Conservation (phyloP, 2,888 invertebrate genomes). For the Tetragonula carbonaria region DNA sequence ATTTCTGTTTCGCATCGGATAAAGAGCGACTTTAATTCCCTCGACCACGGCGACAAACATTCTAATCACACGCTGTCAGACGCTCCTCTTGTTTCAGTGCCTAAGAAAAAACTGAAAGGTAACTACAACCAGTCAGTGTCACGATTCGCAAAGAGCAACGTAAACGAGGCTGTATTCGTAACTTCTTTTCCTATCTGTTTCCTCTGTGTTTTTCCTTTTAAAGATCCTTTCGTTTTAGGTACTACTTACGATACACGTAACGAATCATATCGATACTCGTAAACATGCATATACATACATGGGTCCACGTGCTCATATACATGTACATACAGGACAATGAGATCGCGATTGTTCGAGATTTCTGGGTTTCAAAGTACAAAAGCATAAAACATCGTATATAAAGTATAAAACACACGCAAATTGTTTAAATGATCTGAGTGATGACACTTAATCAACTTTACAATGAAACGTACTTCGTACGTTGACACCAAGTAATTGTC, state of each 20-base stretch:
- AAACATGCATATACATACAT: neutral
- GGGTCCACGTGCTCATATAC: neutral
- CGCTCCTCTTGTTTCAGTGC: conserved; percentile 91
- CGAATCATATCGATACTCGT: neutral
- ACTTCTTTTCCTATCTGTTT: conserved; percentile 57
- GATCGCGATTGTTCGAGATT: neutral
- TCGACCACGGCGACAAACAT: conserved; percentile 81
- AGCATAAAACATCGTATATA: neutral
- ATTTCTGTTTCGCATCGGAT: conserved; percentile 41
- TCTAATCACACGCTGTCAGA: conserved; percentile 84
- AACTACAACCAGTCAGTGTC: conserved; percentile 79
- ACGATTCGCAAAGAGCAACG: conserved; percentile 61
- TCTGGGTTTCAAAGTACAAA: rapidly evolving
- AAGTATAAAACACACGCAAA: too few species aligned
- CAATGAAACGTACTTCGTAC: too few species aligned
- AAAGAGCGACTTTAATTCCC: conserved; percentile 59
- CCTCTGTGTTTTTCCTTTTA: conserved; percentile 47
- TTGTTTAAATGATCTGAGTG: too few species aligned
- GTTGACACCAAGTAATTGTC: too few species aligned
- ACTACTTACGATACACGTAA: neutral
- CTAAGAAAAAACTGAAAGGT: conserved; percentile 91
- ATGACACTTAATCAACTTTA: too few species aligned
- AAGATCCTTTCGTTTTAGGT: conserved; percentile 29
- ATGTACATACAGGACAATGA: neutral
- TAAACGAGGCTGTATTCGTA: conserved; percentile 66